Evolutionary conservation across 2,113 vertebrate genomes (phyloP).

Genomic region (Nothobranchius kuhntae): DNA sequence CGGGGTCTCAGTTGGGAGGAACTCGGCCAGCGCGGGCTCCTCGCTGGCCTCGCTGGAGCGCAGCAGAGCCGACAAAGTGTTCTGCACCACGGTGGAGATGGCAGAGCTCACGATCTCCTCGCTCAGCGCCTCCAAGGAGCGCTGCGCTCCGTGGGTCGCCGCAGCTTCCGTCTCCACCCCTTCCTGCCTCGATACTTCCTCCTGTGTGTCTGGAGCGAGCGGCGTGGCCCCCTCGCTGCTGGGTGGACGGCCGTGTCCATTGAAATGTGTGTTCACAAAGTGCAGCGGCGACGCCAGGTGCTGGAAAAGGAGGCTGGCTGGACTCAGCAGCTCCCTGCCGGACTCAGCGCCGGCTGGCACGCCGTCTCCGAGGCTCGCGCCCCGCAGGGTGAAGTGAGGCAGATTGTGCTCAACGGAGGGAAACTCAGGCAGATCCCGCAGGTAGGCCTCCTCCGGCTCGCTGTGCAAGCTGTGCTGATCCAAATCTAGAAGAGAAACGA

Average conservation of each 20-base stretch:
- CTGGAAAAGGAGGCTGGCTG: slow-evolving; percentile 84
- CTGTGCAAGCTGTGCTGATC: slow-evolving; percentile 93
- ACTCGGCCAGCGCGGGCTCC: slow-evolving; percentile 71
- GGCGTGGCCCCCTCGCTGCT: slow-evolving; percentile 47
- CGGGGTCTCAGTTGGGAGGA: slow-evolving; percentile 76
- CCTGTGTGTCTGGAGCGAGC: slow-evolving; percentile 30
- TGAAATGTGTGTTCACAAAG: slow-evolving; percentile 99
- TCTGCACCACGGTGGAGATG: slow-evolving; percentile 86
- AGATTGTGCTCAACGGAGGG: slow-evolving; percentile 80
- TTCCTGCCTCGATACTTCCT: not conserved
- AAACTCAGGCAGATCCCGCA: slow-evolving; percentile 87
- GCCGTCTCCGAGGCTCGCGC: slow-evolving; percentile 7
- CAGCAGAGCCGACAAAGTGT: slow-evolving; percentile 86
- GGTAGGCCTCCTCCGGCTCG: slow-evolving; percentile 89
- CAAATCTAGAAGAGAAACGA: slow-evolving; percentile 82
- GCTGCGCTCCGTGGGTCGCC: slow-evolving; percentile 50
- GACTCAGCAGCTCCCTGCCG: slow-evolving; percentile 61
- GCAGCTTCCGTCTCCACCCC: slow-evolving; percentile 11
- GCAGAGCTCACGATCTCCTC: slow-evolving; percentile 88
- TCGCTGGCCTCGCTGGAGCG: slow-evolving; percentile 79
- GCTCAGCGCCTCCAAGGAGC: slow-evolving; percentile 83
- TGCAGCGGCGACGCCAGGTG: slow-evolving; percentile 91
- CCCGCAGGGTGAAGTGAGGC: slow-evolving; percentile 67
- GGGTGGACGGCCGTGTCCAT: slow-evolving; percentile 79
- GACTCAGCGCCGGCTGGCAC: slow-evolving; percentile 13